These are phyloP conservation scores for Pangasius sanitwongsei DNA, from an alignment of 2,797 vertebrate species.

Conservation along the genomic window DNA sequence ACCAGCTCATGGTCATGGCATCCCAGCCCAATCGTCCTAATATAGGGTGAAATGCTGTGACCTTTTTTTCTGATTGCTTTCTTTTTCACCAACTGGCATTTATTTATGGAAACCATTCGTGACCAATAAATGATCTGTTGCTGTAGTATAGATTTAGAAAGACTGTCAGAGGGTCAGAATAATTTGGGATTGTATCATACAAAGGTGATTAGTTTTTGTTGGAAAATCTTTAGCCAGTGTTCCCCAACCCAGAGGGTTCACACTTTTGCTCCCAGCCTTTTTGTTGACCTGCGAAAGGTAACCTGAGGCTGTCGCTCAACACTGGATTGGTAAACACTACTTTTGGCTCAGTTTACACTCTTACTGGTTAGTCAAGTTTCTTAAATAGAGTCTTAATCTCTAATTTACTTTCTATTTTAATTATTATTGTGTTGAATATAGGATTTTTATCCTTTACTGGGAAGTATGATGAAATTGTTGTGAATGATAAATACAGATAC, in stretches of 20 bases:
- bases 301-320: background rate
- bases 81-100: background rate
- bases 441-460: conserved; percentile 23
- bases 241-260: background rate
- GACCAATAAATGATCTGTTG: conserved; percentile 15
- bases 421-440: conserved; percentile 15
- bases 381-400: background rate
- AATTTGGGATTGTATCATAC: background rate
- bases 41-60: conserved; percentile 37
- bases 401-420: background rate
- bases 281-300: too few species aligned
- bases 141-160: conserved; percentile 22
- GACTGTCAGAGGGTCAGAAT: conserved; percentile 15
- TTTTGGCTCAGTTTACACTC: conserved; percentile 4
- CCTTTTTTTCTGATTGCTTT: conserved; percentile 35
- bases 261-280: background rate
- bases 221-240: background rate
- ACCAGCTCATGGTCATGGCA: conserved; percentile 65
- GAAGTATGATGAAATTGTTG: background rate
- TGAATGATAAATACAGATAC: conserved; percentile 10
- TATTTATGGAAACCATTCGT: conserved; percentile 11
- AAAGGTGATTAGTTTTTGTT: background rate
- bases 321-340: background rate
- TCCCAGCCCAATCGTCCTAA: conserved; percentile 18
- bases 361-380: conserved; percentile 15